phyloP scores from a whole-genome alignment of 2,113 vertebrate genomes.

The Hylia prasina region DNA sequence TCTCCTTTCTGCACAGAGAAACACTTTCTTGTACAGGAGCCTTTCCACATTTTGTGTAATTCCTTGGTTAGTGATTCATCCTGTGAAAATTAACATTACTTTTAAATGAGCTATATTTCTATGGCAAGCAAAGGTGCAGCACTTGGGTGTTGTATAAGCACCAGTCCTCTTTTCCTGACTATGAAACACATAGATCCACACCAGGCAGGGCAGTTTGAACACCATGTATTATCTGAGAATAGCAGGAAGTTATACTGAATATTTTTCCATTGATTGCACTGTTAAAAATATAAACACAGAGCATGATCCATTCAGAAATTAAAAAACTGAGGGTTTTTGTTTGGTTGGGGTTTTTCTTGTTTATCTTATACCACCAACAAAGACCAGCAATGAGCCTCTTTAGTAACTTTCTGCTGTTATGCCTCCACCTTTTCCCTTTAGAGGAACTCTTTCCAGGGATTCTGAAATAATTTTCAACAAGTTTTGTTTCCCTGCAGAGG shows the following conservation, averaged over 20 bases:
- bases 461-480: not conserved
- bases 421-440: accelerated
- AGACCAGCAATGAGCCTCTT: not conserved
- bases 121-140: not conserved
- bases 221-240: not conserved
- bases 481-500: not conserved
- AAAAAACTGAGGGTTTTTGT: not conserved
- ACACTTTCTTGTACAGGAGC: not conserved
- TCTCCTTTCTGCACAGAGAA: not conserved
- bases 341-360: not conserved
- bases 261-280: not conserved
- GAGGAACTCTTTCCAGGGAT: not conserved
- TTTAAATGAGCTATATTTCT: not conserved
- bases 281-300: not conserved
- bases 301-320: not conserved
- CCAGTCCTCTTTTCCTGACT: not conserved
- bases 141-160: not conserved
- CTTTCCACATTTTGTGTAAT: not conserved
- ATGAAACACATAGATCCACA: not conserved
- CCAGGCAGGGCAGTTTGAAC: not conserved
- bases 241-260: not conserved
- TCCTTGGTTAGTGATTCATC: not conserved
- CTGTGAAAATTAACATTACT: not conserved
- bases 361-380: not conserved
- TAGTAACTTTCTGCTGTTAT: not conserved